Evolutionary conservation across 2,797 vertebrate genomes (phyloP).

Genomic region (Momotus momota): DNA sequence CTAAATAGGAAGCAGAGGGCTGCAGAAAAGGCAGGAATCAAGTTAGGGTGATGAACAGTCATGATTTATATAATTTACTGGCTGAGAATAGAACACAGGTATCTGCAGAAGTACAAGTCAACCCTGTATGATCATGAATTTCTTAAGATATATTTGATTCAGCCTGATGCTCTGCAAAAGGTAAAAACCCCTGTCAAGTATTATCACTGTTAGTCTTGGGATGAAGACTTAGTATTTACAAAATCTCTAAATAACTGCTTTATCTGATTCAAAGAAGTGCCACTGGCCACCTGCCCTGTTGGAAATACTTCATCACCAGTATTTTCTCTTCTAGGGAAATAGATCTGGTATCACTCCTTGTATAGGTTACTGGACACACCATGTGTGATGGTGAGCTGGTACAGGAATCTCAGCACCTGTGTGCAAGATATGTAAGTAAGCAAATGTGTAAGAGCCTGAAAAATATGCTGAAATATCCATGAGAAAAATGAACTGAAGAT

Average conservation of each 20-base stretch:
- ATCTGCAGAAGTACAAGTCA: neutral
- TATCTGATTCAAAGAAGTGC: neutral
- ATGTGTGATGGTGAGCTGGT: neutral
- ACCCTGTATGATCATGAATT: neutral
- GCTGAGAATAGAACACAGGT: neutral
- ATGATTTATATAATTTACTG: neutral
- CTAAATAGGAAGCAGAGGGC: neutral
- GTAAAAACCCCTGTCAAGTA: neutral
- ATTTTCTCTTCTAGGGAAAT: neutral
- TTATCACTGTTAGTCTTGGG: neutral
- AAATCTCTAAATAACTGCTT: neutral
- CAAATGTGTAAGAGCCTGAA: neutral
- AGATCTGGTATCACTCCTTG: neutral
- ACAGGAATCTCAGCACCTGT: neutral
- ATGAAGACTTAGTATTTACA: neutral
- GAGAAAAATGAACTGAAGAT: neutral
- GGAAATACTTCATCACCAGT: neutral
- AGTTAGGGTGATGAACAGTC: neutral
- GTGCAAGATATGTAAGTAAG: neutral
- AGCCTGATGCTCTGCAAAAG: neutral
- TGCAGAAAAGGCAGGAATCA: neutral
- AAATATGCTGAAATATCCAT: neutral
- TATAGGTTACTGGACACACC: neutral
- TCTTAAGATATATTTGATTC: neutral
- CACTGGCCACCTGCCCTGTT: neutral